Evolutionary conservation across 2,888 invertebrate genomes (phyloP).

Genomic region (Apomyelois bistriatella): DNA sequence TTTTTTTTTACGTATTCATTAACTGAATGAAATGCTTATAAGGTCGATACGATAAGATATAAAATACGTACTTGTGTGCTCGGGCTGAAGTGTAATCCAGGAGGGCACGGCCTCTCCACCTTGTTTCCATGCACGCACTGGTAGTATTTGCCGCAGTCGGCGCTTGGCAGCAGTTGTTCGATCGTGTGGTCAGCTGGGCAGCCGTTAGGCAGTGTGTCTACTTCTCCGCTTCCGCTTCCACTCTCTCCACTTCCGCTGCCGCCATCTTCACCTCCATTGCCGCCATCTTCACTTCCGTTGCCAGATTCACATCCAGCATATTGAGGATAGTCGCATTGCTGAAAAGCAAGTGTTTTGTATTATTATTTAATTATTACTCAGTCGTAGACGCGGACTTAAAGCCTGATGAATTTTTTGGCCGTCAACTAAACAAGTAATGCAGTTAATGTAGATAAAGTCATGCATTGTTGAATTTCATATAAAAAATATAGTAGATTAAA

Average conservation of each 20-base stretch:
- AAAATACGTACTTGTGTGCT: conserved; percentile 5
- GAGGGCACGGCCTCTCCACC: conserved; percentile 7
- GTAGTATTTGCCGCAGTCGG: conserved; percentile 14
- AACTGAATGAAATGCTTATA: neutral
- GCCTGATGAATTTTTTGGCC: too few relatives aligned
- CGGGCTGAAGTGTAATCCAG: conserved; percentile 11
- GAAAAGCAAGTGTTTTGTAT: neutral
- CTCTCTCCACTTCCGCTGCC: neutral
- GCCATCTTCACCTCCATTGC: neutral
- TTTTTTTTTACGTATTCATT: neutral
- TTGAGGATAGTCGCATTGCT: conserved; percentile 33
- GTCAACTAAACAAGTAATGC: too few relatives aligned
- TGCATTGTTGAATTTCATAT: too few relatives aligned
- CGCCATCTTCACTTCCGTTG: neutral
- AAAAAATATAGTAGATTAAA: too few relatives aligned
- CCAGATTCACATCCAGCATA: conserved; percentile 22
- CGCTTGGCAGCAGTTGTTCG: conserved; percentile 18
- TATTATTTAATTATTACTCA: conserved; percentile 13
- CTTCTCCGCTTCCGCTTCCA: neutral
- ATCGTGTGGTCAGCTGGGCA: conserved; percentile 38
- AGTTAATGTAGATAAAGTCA: too few relatives aligned
- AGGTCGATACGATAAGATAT: neutral
- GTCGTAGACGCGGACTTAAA: too few relatives aligned
- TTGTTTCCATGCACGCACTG: conserved; percentile 6
- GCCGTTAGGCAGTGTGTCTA: conserved; percentile 29